Evolutionary conservation across 1,140 invertebrate species (phyloP).

Genomic region (Pararge aegeria): DNA sequence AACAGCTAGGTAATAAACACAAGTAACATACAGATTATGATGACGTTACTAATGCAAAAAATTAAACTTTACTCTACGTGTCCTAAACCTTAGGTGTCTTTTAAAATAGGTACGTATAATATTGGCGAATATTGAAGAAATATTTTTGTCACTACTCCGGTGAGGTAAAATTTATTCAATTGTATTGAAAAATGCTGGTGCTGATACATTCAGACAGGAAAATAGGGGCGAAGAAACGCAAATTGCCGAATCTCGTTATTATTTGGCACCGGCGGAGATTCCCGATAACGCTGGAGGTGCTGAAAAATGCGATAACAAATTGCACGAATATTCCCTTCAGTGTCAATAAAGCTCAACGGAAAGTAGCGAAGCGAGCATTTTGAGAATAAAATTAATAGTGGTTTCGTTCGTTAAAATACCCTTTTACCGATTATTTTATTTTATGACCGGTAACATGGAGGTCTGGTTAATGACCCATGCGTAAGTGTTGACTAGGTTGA

Average conservation of each 20-base stretch:
- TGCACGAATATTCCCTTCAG: not conserved
- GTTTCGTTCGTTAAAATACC: too few species aligned
- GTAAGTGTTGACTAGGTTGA: too few species aligned
- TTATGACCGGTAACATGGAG: too few species aligned
- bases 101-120: too few species aligned
- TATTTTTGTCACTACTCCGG: slow-evolving; percentile 5
- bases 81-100: too few species aligned
- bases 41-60: too few species aligned
- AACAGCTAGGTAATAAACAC: too few species aligned
- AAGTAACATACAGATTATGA: too few species aligned
- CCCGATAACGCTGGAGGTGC: slow-evolving; percentile 32
- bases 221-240: slow-evolving; percentile 43
- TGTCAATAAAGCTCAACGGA: not conserved
- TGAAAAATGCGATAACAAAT: slow-evolving; percentile 16
- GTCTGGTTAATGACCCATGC: too few species aligned
- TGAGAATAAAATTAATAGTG: too few species aligned
- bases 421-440: too few species aligned
- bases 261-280: slow-evolving; percentile 47
- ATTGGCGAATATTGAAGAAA: not conserved
- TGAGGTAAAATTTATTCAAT: slow-evolving; percentile 20
- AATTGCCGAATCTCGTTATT: slow-evolving; percentile 63
- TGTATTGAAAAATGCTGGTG: slow-evolving; percentile 10
- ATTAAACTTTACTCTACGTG: too few species aligned
- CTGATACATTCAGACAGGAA: slow-evolving; percentile 30
- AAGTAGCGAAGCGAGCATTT: not conserved